Percentiles rank a stretch among this genome's conserved stretches.
These are phyloP conservation scores for Orthosia cruda DNA, from an alignment of 2,888 invertebrate genomes.

Conservation along the genomic window DNA sequence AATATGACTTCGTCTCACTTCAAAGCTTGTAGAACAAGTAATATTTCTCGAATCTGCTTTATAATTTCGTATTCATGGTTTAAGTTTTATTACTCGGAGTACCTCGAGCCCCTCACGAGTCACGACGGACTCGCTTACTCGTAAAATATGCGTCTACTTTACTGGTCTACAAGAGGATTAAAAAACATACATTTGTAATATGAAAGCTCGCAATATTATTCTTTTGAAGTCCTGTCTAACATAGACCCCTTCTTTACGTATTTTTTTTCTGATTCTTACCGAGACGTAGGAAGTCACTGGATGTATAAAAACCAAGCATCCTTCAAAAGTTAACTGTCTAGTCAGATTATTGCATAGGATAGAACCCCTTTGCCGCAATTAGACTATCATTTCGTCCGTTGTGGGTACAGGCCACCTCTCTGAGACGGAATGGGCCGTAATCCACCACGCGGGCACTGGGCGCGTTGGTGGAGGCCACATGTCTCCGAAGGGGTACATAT, in stretches of 20 bases:
- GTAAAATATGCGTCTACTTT: slow-evolving; percentile 51
- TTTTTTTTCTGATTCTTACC: background rate
- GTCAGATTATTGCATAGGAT: background rate
- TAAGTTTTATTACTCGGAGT: slow-evolving; percentile 52
- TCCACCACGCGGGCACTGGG: too few species aligned
- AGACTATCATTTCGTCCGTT: too few species aligned
- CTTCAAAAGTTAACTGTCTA: background rate
- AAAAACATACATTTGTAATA: slow-evolving; percentile 27
- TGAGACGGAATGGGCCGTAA: too few species aligned
- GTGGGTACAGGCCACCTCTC: too few species aligned
- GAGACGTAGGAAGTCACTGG: background rate
- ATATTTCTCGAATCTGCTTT: slow-evolving; percentile 47
- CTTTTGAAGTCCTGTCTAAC: slow-evolving; percentile 1
- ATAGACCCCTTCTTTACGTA: background rate
- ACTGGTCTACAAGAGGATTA: slow-evolving; percentile 28
- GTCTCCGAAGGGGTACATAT: too few species aligned
- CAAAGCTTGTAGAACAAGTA: slow-evolving; percentile 36
- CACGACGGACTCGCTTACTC: slow-evolving; percentile 32
- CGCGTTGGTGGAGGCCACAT: too few species aligned
- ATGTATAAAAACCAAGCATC: slow-evolving; percentile 21
- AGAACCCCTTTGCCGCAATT: too few species aligned
- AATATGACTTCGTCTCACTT: slow-evolving; percentile 28
- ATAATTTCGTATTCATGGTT: slow-evolving; percentile 55
- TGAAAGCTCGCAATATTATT: background rate
- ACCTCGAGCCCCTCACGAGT: slow-evolving; percentile 31